A percentile compares a stretch with the other conserved stretches of the same genome.
Conservation (phyloP, 2,797 vertebrate genomes). For the Oreochromis mossambicus region DNA sequence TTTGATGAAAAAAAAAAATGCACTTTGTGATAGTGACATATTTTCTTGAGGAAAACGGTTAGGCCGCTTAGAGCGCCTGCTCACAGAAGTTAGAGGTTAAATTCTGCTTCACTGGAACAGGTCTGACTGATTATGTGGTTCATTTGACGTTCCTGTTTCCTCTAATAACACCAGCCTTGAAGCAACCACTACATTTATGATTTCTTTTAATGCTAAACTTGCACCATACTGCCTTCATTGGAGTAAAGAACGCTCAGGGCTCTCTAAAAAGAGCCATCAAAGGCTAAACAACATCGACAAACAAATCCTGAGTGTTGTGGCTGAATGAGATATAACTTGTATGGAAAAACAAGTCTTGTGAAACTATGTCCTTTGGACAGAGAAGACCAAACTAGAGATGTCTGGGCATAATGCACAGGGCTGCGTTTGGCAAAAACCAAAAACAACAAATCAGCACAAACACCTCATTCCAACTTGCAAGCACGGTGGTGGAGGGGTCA, state of each 20-base stretch:
- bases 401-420: neutral
- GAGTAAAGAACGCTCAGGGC: neutral
- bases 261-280: neutral
- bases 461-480: neutral
- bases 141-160: neutral
- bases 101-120: constrained; percentile 23
- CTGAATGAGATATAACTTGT: neutral
- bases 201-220: constrained; percentile 1
- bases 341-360: neutral
- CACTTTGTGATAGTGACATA: constrained; percentile 18
- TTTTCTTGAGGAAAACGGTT: constrained; percentile 35
- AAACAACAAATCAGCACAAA: neutral
- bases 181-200: neutral
- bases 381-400: neutral
- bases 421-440: neutral
- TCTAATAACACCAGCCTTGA: neutral
- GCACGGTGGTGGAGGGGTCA: neutral
- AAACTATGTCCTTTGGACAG: neutral
- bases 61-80: constrained; percentile 5
- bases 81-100: constrained; percentile 28
- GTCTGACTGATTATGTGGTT: constrained; percentile 20
- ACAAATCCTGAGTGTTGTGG: neutral
- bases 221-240: neutral
- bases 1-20: neutral
- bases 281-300: neutral